Conservation (phyloP, 1,140 invertebrate species). For the Phymorhynchus buccinoides region DNA sequence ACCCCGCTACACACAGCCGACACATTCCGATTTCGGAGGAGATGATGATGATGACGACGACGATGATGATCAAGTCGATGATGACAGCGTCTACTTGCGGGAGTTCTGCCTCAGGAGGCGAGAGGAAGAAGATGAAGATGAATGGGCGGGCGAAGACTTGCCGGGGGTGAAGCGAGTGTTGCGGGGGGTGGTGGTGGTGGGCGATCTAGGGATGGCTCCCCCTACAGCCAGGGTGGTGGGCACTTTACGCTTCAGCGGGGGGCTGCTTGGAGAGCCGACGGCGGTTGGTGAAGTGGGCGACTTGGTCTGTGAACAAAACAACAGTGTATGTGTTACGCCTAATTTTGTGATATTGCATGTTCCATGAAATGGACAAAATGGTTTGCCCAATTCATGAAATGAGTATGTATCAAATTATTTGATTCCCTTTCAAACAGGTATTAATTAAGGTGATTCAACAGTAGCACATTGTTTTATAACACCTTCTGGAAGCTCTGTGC, state of each 20-base stretch:
- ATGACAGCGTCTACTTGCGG: not conserved
- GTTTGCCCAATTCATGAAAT: not conserved
- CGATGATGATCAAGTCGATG: not conserved
- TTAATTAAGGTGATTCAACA: not conserved
- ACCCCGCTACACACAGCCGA: not conserved
- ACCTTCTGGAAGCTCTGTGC: not conserved
- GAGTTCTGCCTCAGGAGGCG: not conserved
- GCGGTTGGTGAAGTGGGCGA: not conserved
- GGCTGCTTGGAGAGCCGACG: not conserved
- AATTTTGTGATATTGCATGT: not conserved
- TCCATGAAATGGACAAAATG: not conserved
- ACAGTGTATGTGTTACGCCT: not conserved
- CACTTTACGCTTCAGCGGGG: not conserved
- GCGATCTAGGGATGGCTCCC: not conserved
- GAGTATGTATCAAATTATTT: not conserved
- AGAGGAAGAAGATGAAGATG: too few species aligned
- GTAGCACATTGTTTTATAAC: not conserved
- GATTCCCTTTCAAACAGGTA: too few species aligned
- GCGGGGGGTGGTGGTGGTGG: not conserved
- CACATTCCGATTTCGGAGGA: not conserved
- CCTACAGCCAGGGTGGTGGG: too few species aligned
- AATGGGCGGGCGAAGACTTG: constrained; percentile 1
- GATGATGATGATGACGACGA: not conserved
- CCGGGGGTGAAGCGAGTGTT: not conserved
- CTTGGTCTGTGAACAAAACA: not conserved